These are phyloP conservation scores for Callyntrura sp. DNA, from an alignment of 2,888 invertebrate genomes.

Conservation along the genomic window DNA sequence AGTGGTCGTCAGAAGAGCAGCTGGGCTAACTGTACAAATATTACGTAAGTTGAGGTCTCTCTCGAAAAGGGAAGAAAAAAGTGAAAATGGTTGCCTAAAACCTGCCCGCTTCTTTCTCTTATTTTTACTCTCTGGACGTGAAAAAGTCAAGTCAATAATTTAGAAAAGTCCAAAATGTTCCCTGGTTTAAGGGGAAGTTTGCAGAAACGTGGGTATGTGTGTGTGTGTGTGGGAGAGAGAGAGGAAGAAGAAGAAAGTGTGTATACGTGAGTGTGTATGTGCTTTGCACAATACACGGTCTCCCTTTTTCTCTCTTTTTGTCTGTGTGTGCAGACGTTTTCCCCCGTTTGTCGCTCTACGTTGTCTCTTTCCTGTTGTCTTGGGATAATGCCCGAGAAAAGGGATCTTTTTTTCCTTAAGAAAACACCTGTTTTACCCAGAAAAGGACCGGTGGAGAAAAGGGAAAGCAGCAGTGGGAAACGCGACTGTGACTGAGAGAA, in stretches of 20 bases:
- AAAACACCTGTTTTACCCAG: conserved; percentile 50
- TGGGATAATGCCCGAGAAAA: conserved; percentile 5
- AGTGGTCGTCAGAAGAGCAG: background rate
- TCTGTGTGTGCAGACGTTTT: too few relatives aligned
- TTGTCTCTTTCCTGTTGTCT: background rate
- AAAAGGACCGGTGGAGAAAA: background rate
- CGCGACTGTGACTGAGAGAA: too few relatives aligned
- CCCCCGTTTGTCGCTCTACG: background rate
- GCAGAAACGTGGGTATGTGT: background rate
- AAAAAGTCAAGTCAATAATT: conserved; percentile 45
- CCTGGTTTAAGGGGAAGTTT: conserved; percentile 11
- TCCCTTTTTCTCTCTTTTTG: too few relatives aligned
- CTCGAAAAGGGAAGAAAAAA: background rate
- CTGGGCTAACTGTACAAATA: background rate
- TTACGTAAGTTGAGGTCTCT: background rate
- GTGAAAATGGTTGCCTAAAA: background rate
- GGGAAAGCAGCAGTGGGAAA: background rate
- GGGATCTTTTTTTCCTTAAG: background rate
- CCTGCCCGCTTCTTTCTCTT: background rate
- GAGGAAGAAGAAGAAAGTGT: too few relatives aligned
- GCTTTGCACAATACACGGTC: background rate
- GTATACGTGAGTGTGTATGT: too few relatives aligned
- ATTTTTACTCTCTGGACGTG: background rate
- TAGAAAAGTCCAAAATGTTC: conserved; percentile 33
- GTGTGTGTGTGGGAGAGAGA: too few relatives aligned